Evolutionary conservation across 2,113 vertebrate genomes (phyloP).

Genomic region (Rafetus swinhoei): DNA sequence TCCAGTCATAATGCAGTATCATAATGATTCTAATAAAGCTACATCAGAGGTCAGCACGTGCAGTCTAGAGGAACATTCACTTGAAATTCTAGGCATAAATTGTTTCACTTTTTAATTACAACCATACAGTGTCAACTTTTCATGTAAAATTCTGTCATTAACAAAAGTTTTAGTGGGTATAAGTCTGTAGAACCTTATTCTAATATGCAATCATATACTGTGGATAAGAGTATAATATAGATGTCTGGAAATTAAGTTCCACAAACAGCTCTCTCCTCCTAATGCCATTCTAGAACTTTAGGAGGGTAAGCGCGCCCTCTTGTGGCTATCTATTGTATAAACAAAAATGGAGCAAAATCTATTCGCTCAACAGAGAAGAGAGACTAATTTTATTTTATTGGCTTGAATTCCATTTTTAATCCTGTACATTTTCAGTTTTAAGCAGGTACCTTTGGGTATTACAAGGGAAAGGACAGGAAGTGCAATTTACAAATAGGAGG

Average conservation of each 20-base stretch:
- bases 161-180: constrained; percentile 1
- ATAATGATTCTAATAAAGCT: background rate
- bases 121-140: constrained; percentile 22
- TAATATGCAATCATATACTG: background rate
- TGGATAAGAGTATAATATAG: background rate
- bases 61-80: background rate
- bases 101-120: constrained; percentile 27
- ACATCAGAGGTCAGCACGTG: background rate
- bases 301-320: constrained; percentile 72
- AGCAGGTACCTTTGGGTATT: background rate
- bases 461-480: background rate
- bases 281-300: background rate
- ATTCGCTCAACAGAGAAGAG: background rate
- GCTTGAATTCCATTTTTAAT: background rate
- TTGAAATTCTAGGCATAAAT: constrained; percentile 45
- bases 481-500: background rate
- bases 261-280: constrained; percentile 7
- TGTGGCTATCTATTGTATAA: constrained; percentile 48
- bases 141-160: constrained; percentile 21
- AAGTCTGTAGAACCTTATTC: constrained; percentile 25
- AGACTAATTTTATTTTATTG: background rate
- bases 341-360: background rate
- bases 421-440: background rate
- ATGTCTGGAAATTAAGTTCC: constrained; percentile 49
- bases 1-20: background rate